These are phyloP conservation scores for Drosophila antonietae DNA, from an alignment of 2,888 invertebrate species.

Conservation along the genomic window DNA sequence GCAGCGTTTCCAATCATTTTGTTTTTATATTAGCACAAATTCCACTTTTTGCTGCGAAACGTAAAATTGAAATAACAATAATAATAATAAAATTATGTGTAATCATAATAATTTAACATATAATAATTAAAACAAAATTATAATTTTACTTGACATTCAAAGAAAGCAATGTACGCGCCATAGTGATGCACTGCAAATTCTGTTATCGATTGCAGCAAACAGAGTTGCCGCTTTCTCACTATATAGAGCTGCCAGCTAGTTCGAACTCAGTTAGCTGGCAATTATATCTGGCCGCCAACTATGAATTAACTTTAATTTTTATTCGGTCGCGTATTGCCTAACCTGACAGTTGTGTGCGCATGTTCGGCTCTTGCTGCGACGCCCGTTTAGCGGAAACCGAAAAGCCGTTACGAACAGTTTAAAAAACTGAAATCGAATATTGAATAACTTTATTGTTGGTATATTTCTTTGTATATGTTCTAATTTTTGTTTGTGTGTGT, in stretches of 20 bases:
- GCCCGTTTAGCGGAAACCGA: constrained; percentile 22
- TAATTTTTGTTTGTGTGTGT: constrained; percentile 14
- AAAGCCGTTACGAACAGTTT: constrained; percentile 42
- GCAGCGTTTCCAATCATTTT: not conserved
- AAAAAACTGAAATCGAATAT: constrained; percentile 4
- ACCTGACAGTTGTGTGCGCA: constrained; percentile 45
- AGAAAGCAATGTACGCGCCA: not conserved
- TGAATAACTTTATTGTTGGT: constrained; percentile 33
- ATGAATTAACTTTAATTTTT: constrained; percentile 24
- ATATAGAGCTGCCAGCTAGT: not conserved
- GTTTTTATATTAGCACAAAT: not conserved
- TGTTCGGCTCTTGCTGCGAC: constrained; percentile 25
- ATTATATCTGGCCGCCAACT: constrained; percentile 29
- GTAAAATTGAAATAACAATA: not conserved
- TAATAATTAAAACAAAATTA: not conserved
- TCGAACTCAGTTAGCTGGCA: constrained; percentile 2
- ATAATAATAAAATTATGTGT: not conserved
- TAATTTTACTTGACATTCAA: not conserved
- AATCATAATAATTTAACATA: not conserved
- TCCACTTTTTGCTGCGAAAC: not conserved
- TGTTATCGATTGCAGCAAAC: constrained; percentile 7
- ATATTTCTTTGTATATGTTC: not conserved
- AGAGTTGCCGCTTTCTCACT: not conserved
- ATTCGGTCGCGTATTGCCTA: constrained; percentile 46
- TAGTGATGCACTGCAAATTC: not conserved